Evolutionary conservation across 2,888 invertebrate genomes (phyloP), one percentile per base, ranked within the genome.

Genomic region (Dexiosoma caninum): DNA sequence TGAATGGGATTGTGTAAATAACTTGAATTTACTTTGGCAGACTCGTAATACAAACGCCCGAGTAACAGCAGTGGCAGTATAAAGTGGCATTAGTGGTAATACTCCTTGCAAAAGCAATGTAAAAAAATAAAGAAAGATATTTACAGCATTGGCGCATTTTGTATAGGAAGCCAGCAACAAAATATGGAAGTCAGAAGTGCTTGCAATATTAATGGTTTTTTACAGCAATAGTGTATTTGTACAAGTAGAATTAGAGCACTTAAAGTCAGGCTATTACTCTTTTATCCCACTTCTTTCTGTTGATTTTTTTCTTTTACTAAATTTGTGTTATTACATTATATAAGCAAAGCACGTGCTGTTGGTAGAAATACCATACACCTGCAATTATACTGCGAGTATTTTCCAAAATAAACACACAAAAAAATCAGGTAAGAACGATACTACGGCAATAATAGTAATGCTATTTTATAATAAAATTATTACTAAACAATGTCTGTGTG

Each of bases 321-420:
- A 23, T 64, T 55, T 44, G 23, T 64, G 55, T 55, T 72, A 55
- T 72, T 35, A 12, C 23, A 70, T 70, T 77, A 49, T 42, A 71
- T 49, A 70, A 64, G 62, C 57, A 30, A 78, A 71, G 70, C 77
- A 78, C 77, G 77, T 78, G 70, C 64, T 35, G 23, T 40, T 69
- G 55, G 77, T 57, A 71, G 51, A 51, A 59, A 71, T 71, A 32
- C 32, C 64, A 71, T 57, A 78, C 77, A 78, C 64, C 64, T 78
- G 64, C 77, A 70, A 71, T 64, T 71, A 64, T 71, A 40, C 10
- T 27, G n/a, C 6, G n/a, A 5, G 5, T 37, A 44, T 27, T 62
- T 44, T 49, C 23, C 5, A 30, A 49, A 21, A 40, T 49, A 23
- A 49, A 21, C 32, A 35, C 10, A 66, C 0, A 35, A 5, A 2